Percentiles rank a stretch among this genome's conserved stretches.
These are phyloP conservation scores for Sebastes cheni DNA, from an alignment of 2,797 vertebrate genomes.

Conservation along the genomic window DNA sequence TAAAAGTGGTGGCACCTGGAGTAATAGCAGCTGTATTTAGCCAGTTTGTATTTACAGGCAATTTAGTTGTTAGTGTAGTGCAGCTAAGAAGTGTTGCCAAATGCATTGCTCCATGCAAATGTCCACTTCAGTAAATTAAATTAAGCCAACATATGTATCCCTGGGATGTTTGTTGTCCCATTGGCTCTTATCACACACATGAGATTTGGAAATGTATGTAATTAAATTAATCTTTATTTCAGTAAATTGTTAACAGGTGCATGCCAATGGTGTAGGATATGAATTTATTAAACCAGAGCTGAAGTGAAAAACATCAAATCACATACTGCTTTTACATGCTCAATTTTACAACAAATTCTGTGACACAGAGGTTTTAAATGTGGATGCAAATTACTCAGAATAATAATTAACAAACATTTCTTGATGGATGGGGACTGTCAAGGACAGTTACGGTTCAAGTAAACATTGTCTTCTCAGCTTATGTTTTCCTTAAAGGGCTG, in stretches of 20 bases:
- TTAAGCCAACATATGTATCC: slow-evolving; percentile 15
- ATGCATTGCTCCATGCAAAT: background rate
- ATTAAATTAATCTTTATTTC: slow-evolving; percentile 5
- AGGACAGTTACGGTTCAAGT: background rate
- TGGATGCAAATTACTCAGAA: background rate
- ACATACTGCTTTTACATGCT: background rate
- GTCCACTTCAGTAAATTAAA: slow-evolving; percentile 12
- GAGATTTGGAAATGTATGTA: slow-evolving; percentile 11
- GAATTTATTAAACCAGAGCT: background rate
- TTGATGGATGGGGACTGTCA: background rate
- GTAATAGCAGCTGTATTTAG: background rate
- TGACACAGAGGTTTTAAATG: background rate
- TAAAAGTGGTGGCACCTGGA: background rate
- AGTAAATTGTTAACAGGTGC: slow-evolving; percentile 18
- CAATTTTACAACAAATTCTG: background rate
- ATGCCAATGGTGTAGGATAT: background rate
- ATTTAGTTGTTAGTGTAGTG: background rate
- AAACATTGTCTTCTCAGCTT: background rate
- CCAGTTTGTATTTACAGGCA: background rate
- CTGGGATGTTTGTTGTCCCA: slow-evolving; percentile 3
- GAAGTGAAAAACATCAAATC: background rate
- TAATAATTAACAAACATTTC: background rate
- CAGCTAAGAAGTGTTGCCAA: background rate
- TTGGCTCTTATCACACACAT: background rate
- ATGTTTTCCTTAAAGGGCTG: background rate